Base-by-base conservation (phyloP, 2,113 vertebrate genomes). In the Nothobranchius furzeri region DNA sequence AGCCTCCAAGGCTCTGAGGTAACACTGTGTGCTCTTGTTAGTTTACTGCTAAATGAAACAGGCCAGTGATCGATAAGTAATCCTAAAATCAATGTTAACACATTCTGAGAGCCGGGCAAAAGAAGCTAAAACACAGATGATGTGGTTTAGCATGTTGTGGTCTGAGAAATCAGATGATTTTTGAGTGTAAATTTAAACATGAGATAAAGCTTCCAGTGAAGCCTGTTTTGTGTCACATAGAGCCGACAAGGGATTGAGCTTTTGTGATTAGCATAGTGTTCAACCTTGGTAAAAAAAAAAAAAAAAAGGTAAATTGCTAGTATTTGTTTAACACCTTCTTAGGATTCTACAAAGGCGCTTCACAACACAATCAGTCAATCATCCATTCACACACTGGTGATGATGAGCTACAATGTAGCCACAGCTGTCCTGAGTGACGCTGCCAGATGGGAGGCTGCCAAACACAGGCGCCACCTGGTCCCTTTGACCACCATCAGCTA, bases 51-150 rank as follows among this genome's bases (percentile, higher is more conserved):
- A 24, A 76, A 55, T 45, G 8, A 57, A 65, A 43, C 36, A 70
- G 50, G 67, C 67, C 50, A 24, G n/a, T 60, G 40, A 70, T 65
- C 67, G 54, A 76, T 60, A 76, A 60, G 43, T 65, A 45, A 76
- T 76, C 68, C 53, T 55, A 24, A 65, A 76, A 70, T 65, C 62
- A 56, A 65, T 76, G 48, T 20, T 76, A 60, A 70, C 55, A 57
- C 68, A 14, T 70, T 60, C 37, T 37, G 56, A 11, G 56, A 60
- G 61, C 45, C 8, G 10, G 52, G 10, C n/a, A 55, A 56, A 56
- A 56, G 57, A 64, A n/a, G 59, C 64, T 40, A 30, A 68, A 62
- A 20, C 2, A 0, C 8, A 12, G 42, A 56, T 58, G 13, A 54
- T 45, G 2, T 15, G 42, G 42, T 56, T 20, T 45, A 47, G 13